These are phyloP conservation scores for Merops nubicus DNA, from an alignment of 2,113 vertebrate genomes.

Conservation along the genomic window DNA sequence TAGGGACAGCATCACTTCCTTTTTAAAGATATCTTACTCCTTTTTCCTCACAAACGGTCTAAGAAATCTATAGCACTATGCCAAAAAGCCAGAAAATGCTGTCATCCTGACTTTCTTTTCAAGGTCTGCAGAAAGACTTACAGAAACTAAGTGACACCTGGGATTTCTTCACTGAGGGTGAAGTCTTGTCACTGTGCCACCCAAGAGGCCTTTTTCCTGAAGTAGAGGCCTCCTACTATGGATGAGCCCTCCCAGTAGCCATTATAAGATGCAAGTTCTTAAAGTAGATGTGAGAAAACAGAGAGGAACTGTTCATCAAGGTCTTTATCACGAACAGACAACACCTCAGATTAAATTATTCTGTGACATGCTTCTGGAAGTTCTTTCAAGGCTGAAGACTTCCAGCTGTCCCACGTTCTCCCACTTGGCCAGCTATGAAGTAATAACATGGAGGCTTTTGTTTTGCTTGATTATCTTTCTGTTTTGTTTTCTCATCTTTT, in stretches of 20 bases:
- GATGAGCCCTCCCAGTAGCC: neutral
- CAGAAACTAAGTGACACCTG: neutral
- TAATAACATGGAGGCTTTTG: neutral
- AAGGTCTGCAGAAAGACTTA: neutral
- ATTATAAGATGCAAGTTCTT: neutral
- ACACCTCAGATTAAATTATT: neutral
- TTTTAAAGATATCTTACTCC: neutral
- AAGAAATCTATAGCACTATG: neutral
- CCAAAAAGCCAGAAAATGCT: neutral
- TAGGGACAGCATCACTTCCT: neutral
- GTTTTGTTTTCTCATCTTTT: neutral
- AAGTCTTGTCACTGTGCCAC: neutral
- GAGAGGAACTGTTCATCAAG: accelerated
- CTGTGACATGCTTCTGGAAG: neutral
- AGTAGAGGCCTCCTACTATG: neutral
- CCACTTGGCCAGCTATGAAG: neutral
- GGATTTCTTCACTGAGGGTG: neutral
- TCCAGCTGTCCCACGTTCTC: neutral
- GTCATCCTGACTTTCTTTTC: neutral
- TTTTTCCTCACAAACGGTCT: neutral
- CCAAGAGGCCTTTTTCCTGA: neutral
- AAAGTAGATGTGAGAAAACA: neutral
- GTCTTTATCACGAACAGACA: neutral
- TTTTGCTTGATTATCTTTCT: neutral
- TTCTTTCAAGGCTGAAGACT: neutral